A percentile compares a stretch with the other conserved stretches of the same genome.
Evolutionary conservation across 2,888 invertebrate genomes (phyloP).

Genomic region (Druceiella hillmani): DNA sequence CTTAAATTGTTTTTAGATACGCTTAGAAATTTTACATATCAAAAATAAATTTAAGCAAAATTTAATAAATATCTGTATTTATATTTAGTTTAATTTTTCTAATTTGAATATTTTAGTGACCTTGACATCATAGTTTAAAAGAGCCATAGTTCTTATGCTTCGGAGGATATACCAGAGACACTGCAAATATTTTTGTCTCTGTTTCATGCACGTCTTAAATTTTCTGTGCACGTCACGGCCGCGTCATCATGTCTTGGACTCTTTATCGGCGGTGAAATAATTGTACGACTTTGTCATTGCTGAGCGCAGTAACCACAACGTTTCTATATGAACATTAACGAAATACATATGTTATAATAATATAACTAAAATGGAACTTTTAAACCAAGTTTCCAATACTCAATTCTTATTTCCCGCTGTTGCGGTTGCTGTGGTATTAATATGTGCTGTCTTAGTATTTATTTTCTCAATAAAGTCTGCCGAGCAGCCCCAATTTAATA

Average conservation of each 20-base stretch:
- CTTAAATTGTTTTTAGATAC: too few relatives aligned
- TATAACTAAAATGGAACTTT: constrained; percentile 50
- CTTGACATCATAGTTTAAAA: too few relatives aligned
- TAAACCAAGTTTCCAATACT: constrained; percentile 52
- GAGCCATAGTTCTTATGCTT: constrained; percentile 1
- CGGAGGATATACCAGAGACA: neutral
- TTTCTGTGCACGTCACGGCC: constrained; percentile 62
- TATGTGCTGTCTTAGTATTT: constrained; percentile 69
- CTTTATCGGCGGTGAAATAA: constrained; percentile 50
- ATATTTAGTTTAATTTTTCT: too few relatives aligned
- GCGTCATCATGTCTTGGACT: constrained; percentile 62
- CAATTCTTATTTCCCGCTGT: constrained; percentile 53
- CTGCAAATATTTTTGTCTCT: neutral
- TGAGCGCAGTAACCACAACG: constrained; percentile 43
- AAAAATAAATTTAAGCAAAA: too few relatives aligned
- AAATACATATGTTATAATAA: constrained; percentile 29
- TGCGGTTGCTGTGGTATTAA: constrained; percentile 59
- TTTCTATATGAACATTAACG: constrained; percentile 44
- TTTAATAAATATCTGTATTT: too few relatives aligned
- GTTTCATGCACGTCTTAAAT: constrained; percentile 4
- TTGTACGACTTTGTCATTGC: constrained; percentile 46
- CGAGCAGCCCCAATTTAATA: constrained; percentile 76
- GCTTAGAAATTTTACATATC: too few relatives aligned
- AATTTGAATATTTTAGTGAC: too few relatives aligned
- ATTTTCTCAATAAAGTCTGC: constrained; percentile 75